Base-by-base conservation (phyloP, 2,113 vertebrate genomes). In the Elephantulus edwardii region DNA sequence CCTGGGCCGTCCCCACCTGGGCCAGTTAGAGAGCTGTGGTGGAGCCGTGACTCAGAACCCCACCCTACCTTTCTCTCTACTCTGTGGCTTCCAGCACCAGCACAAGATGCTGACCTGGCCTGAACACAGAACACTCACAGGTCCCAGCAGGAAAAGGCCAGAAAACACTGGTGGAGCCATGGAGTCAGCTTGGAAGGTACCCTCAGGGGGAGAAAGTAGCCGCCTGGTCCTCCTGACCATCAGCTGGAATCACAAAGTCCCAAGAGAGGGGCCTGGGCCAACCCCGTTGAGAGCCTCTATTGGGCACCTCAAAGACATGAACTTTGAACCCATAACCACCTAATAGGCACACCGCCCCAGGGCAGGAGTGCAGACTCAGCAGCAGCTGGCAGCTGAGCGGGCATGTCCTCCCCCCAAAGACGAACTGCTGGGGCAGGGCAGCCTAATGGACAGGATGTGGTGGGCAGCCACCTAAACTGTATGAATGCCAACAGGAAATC, bases 1-100 rank as follows among this genome's bases (percentile, higher is more conserved):
- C 88, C 89, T 3, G 5, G 88, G 13, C 40, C 6, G 19, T 66
- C 72, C 75, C 62, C n/a, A 52, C 86, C 91, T 76, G 1, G 78
- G 52, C 66, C 50, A 76, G 79, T 50, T 46, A 58, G 44, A 1
- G 58, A 60, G 72, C 50, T 42, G 24, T 0, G 5, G 64, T 64
- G 44, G 60, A 4, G 13, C 76, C 0, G 0, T 96, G 94, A 96
- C 86, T 96, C 95, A 96, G 83, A 71, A 90, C 89, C 83, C 8
- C 77, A 62, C 94, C 93, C 77, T n/a, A 38, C 62, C 52, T 79
- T 82, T 74, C 91, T 83, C 89, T 77, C 54, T 54, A 35, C 38
- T 46, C 70, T 1, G 24, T 24, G 87, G 91, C 83, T 84, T 30
- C n/a, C 2, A 6, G 83, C 58, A 58, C 72, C 8, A 1, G 33